Base-by-base conservation (phyloP, 1,140 invertebrate genomes). In the Spodoptera litura region DNA sequence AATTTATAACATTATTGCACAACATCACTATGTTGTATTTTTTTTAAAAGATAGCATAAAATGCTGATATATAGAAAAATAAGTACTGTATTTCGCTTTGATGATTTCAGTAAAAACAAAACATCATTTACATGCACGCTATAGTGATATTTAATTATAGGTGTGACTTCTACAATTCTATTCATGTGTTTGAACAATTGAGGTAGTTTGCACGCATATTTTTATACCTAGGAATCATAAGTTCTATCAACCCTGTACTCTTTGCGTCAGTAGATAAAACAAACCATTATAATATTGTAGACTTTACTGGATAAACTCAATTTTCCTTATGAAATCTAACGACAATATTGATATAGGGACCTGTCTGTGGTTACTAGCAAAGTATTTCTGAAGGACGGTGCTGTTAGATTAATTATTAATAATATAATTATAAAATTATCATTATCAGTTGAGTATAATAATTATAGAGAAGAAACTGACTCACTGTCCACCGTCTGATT, bases 241-340 rank as follows among this genome's bases (percentile, higher is more conserved):
- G 20, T 27, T 20, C 27, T 31, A 70, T n/a, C 49, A 70, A 70
- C 49, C 49, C 49, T 70, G 8, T 52, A 64, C 35, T 15, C 8
- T 64, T 64, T 49, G 62, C 38, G 62, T 66, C 38, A 66, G 15
- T 11, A 66, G 44, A 15, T 66, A 66, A 66, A 20, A 66, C 62
- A 66, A 66, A 66, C 62, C 38, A 49, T 66, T 44, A 66, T 25
- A 49, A 15, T 66, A 12, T 66, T 25, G 62, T 51, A 38, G 62
- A 51, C 62, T 66, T 15, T 49, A 66, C 62, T 66, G 31, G 62
- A 49, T 66, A 38, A 49, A 66, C 38, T 49, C 38, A 20, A 66
- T 66, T 66, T 66, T 66, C 62, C 38, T 66, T 66, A 49, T 66
- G 62, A 38, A 66, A 66, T 15, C 62, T 66, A 15, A 49, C 62